These are phyloP conservation scores for Ondatra zibethicus DNA, from an alignment of 2,113 vertebrate species.

Conservation along the genomic window DNA sequence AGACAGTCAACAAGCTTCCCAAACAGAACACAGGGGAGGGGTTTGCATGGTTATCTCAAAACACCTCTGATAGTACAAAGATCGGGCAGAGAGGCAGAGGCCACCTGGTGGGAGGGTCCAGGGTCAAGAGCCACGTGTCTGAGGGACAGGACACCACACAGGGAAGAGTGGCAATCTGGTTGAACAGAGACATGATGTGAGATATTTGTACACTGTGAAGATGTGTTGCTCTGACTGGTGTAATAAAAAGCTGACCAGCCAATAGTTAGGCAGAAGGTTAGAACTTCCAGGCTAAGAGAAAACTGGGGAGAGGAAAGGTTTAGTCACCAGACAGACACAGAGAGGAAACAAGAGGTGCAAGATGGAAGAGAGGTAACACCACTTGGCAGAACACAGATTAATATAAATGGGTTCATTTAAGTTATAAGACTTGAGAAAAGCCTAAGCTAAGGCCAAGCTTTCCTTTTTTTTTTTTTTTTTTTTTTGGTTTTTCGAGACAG, in stretches of 20 bases:
- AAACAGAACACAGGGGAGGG: not conserved
- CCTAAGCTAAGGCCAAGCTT: not conserved
- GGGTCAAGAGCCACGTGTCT: not conserved
- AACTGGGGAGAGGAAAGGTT: not conserved
- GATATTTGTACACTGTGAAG: not conserved
- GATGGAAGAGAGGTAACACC: not conserved
- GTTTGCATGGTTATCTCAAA: not conserved
- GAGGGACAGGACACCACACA: not conserved
- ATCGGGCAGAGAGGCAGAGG: not conserved
- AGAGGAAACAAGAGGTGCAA: not conserved
- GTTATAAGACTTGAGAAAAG: not conserved
- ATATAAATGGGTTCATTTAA: not conserved
- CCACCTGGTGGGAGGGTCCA: not conserved
- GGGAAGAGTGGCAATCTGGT: not conserved
- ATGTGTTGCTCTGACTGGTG: not conserved
- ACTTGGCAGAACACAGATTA: not conserved
- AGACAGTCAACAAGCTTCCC: not conserved
- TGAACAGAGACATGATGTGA: not conserved
- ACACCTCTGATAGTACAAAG: not conserved
- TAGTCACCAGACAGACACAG: not conserved
- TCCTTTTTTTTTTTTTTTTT: no score
- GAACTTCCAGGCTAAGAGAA: not conserved
- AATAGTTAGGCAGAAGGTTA: not conserved
- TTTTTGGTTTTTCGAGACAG: no score
- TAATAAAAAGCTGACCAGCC: not conserved